Evolutionary conservation across 2,888 invertebrate genomes (phyloP), one percentile per base, ranked within the genome.

Genomic region (Spisula solida): DNA sequence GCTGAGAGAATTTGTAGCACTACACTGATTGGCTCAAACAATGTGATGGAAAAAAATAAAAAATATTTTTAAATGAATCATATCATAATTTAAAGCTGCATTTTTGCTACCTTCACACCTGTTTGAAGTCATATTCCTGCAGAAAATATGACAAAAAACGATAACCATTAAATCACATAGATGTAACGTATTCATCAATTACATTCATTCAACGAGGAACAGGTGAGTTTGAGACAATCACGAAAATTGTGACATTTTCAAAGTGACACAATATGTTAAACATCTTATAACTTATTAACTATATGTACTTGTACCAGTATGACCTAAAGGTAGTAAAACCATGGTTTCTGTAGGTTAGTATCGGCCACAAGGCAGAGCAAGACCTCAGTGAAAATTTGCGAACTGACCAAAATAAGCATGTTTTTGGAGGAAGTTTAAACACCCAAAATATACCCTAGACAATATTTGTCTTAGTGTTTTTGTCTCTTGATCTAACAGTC

Each of bases 51-150:
- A 75, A 75, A 75, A 60, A 60, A 75, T 31, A 34, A 31, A 31
- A 75, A 31, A 75, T 31, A 75, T 75, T 75, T 75, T 31, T 16
- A 75, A 75, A 75, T 75, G 75, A 75, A 75, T 75, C 75, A 75
- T 31, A 75, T 75, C 10, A 34, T 75, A 12, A 75, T 75, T 75
- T 75, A 75, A 75, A 75, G 75, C 31, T 75, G 29, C 31, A 75
- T 75, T 75, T 29, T 55, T 85, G 75, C 51, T 75, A 8, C 20
- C 8, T 41, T 85, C 79, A 79, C 85, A 85, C 85, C 85, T 85
- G 85, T 78, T 79, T 31, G 20, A 75, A 25, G 51, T 29, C 18
- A 20, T 25, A 16, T 79, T 79, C 51, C 78, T 51, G 34, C 12
- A 34, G 34, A 47, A 80, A 80, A 48, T 80, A 83, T 70, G 60